Base-by-base conservation (phyloP, 2,888 invertebrate species). In the Nowickia ferox region DNA sequence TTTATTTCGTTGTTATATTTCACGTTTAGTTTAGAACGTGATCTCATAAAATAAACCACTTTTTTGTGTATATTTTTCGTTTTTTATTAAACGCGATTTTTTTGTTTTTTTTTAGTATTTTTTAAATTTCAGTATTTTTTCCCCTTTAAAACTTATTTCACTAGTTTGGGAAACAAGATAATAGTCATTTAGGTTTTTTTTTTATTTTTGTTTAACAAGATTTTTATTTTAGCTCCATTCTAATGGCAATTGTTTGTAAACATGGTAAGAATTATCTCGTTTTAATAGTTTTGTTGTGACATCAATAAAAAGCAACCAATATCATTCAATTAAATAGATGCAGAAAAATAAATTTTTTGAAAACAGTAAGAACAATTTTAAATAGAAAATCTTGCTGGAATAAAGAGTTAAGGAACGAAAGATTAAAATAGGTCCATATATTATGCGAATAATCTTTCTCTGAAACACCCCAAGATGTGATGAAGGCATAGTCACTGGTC, bases 1-100 rank as follows among this genome's bases (percentile, higher is more conserved):
- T 65, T 84, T 86, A 71, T 79, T 77, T 84, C 88, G 88, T 87
- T 88, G 87, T 88, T 87, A 88, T 90, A 89, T 88, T 91, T 90
- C 91, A 91, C 91, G 91, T 91, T 89, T 88, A 88, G 86, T 85
- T 89, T 89, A 90, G 91, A 91, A 91, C 91, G 91, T 91, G 91
- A 90, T 91, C 91, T 89, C 90, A 90, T 90, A 89, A 90, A 90
- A 85, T 87, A 87, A 86, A 80, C 68, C 71, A 74, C 74, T 72
- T 85, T 84, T 85, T 78, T 76, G 40, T 81, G 51, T 65, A 40
- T 10, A 48, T 68, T 66, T 57, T 19, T 44, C 13, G n/a, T 76
- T 61, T 46, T 38, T 78, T 86, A 83, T 65, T 75, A 86, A 75
- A 82, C 75, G 78, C 83, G 75, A 51, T 69, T 65, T 66, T 75